A percentile compares a stretch with the other conserved stretches of the same genome.
Evolutionary conservation across 2,113 vertebrate genomes (phyloP).

Genomic region (Pelmatolapia mariae): DNA sequence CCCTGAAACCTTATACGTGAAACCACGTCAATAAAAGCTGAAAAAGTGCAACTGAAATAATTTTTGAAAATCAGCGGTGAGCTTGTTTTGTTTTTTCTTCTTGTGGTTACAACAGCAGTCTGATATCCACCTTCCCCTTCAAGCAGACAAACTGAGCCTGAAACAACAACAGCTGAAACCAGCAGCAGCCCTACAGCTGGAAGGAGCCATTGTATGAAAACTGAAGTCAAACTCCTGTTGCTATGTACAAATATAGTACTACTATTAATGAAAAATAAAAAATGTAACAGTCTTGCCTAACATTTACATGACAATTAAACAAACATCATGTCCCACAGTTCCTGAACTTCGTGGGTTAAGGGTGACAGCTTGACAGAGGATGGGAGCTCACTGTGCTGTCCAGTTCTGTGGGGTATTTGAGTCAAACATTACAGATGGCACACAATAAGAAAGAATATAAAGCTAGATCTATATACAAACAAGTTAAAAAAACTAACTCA

Average conservation of each 20-base stretch:
- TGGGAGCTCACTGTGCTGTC: not conserved
- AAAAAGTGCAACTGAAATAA: not conserved
- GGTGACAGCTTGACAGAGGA: not conserved
- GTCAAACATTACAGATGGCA: not conserved
- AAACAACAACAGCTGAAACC: not conserved
- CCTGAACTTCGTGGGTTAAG: not conserved
- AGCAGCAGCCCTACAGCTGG: not conserved
- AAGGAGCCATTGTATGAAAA: not conserved
- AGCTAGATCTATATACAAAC: not conserved
- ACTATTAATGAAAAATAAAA: not conserved
- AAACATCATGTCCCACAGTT: not conserved
- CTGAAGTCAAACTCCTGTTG: not conserved
- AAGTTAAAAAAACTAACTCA: fast-evolving
- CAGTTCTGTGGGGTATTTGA: not conserved
- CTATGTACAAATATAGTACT: not conserved
- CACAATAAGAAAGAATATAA: not conserved
- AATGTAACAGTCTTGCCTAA: not conserved
- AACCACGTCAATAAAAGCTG: not conserved
- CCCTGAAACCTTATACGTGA: not conserved
- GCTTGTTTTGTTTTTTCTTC: not conserved
- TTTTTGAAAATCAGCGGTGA: not conserved
- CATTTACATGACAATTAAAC: not conserved
- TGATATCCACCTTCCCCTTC: not conserved
- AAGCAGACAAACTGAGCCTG: not conserved
- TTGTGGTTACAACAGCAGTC: not conserved